Base-by-base conservation (phyloP, 2,113 vertebrate species). In the Eidolon helvum region DNA sequence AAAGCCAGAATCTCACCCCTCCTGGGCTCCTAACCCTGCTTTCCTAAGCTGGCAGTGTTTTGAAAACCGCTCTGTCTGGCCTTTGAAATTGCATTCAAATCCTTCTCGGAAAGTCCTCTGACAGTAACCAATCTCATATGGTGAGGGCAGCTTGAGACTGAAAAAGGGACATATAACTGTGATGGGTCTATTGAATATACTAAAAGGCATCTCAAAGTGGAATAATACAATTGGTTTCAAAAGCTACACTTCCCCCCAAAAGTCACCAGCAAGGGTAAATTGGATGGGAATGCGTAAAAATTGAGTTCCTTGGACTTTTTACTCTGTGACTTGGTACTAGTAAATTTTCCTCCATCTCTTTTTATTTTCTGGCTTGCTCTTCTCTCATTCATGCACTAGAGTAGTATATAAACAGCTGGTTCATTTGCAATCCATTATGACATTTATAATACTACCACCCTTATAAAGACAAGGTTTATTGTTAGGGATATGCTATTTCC, bases 41-140 rank as follows among this genome's bases (percentile, higher is more conserved):
- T 89, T 95, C 94, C 90, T 95, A 87, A 96, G 89, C 89, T 79
- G 33, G 57, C 59, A 12, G 93, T 69, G 83, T 94, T 98, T 97
- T 94, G 88, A 96, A 97, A 97, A 88, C 78, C 90, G 50, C 94
- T 96, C 90, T 78, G 93, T 84, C 86, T 96, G 95, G 92, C 92
- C 96, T 97, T 97, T 93, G 95, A 96, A 98, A 97, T 94, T 97
- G 74, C 95, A 97, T 97, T 97, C 97, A 94, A 97, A 98, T 97
- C 90, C 92, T 96, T 59, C 90, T 78, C 82, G 43, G 83, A 92
- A 87, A 95, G 88, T 94, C 90, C 87, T 97, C 84, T 96, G 96
- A 96, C 89, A 95, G 88, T 95, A 96, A 97, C 90, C 92, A 97
- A 95, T 95, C 88, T 97, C 59, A 0, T 69, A 93, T 65, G 91